Evolutionary conservation across 2,888 invertebrate genomes (phyloP), one percentile per base, ranked within the genome.

Genomic region (Rhaphigaster nebulosa): DNA sequence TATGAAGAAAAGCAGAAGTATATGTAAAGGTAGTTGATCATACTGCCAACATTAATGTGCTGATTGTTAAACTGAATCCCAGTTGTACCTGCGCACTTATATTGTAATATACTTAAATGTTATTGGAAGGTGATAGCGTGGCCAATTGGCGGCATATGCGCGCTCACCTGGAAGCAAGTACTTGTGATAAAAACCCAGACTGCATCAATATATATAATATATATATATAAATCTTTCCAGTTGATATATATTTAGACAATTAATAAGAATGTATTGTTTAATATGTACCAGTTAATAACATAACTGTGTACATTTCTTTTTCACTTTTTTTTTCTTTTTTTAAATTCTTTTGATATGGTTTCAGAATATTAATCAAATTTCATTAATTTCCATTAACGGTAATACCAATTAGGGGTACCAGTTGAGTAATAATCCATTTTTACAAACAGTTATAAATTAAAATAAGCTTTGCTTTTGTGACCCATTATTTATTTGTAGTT

Each of bases 161-260:
- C 38, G 18, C 13, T 50, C 45, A 18, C 45, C 65, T 50, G 29
- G 70, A 76, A 50, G 89, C 65, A 87, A 89, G 89, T 76, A 89
- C 89, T 89, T 89, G 89, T 89, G 89, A 89, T 89, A 89, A 89
- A 89, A 70, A 60, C n/a, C 65, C 89, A 89, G 89, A 89, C 89
- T 89, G 89, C 70, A 89, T 76, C 89, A 89, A 89, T 70, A 89
- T 89, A 89, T 89, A 89, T 89, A 88, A 84, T 84, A 84, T 50
- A 84, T 84, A 84, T 50, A 84, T 84, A 84, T 84, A 84, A 45
- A 89, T 70, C 76, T 89, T 89, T 89, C 89, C 89, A 89, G 89
- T 89, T 89, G 76, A 89, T 89, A 89, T 89, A 76, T 89, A 89
- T 89, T 70, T 89, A 89, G 89, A 89, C 65, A 89, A 89, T 65